Percentiles rank a stretch among this genome's conserved stretches.
Evolutionary conservation across 2,113 vertebrate species (phyloP).

Genomic region (Pao palembangensis): DNA sequence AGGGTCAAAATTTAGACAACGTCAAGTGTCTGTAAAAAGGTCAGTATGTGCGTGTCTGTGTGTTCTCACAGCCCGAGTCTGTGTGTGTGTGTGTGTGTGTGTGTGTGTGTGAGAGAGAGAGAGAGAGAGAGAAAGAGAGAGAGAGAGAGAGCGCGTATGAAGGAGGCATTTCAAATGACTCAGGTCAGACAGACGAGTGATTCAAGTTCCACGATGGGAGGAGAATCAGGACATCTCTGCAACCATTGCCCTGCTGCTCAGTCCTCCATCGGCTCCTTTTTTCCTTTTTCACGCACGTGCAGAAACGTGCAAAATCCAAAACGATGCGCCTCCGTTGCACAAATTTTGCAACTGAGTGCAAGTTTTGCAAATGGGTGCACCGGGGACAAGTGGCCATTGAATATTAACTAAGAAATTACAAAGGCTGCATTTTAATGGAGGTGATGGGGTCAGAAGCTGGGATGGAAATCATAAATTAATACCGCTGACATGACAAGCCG

Average conservation of each 20-base stretch:
- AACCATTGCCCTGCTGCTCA: constrained; percentile 53
- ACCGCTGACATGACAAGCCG: constrained; percentile 75
- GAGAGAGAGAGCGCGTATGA: constrained; percentile 3
- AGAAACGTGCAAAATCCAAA: constrained; percentile 47
- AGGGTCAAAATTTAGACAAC: constrained; percentile 19
- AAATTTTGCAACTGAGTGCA: constrained; percentile 70
- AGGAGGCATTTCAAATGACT: constrained; percentile 29
- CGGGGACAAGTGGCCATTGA: constrained; percentile 79
- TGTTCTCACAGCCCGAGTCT: neutral
- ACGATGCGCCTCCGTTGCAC: constrained; percentile 47
- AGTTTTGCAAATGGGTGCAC: constrained; percentile 70
- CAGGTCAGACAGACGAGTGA: constrained; percentile 55
- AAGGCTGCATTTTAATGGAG: constrained; percentile 82
- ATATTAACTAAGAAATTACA: constrained; percentile 85
- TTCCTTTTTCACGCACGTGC: constrained; percentile 41
- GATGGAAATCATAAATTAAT: constrained; percentile 83
- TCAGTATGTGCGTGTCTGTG: constrained; percentile 19
- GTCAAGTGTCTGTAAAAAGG: constrained; percentile 14
- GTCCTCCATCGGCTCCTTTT: constrained; percentile 40
- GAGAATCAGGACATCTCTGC: constrained; percentile 59
- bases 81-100: constrained; percentile 5
- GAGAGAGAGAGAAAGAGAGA: neutral
- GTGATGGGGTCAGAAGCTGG: constrained; percentile 77
- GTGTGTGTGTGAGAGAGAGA: neutral
- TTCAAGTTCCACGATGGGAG: constrained; percentile 57